Percentiles rank a stretch among this genome's conserved stretches.
Evolutionary conservation across 2,797 vertebrate species (phyloP).

Genomic region (Artibeus lituratus): DNA sequence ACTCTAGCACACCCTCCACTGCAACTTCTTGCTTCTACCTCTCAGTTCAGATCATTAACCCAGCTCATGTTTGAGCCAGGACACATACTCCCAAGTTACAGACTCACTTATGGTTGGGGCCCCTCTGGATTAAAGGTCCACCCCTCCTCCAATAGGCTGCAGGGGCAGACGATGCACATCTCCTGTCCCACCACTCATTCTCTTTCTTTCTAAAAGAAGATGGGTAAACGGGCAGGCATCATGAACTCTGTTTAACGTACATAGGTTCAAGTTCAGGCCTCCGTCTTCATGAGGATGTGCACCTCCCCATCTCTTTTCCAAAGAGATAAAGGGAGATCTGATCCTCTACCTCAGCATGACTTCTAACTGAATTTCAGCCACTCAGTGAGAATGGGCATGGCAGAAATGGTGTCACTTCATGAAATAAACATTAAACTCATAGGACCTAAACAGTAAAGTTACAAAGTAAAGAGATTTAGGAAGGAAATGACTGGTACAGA

Average conservation of each 20-base stretch:
- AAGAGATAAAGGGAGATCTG: background rate
- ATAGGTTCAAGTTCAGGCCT: background rate
- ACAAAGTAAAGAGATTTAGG: background rate
- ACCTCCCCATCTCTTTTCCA: background rate
- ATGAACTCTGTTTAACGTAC: background rate
- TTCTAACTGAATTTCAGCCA: background rate
- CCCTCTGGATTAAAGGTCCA: background rate
- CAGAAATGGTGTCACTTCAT: background rate
- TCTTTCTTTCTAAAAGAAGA: background rate
- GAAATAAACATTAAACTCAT: background rate
- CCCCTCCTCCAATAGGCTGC: background rate
- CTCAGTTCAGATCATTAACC: background rate
- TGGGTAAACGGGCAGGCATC: background rate
- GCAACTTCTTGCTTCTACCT: background rate
- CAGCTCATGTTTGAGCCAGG: background rate
- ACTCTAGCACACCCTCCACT: background rate
- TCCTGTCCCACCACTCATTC: background rate
- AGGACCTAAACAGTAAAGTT: background rate
- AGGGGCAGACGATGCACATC: fast-evolving
- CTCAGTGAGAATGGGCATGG: background rate
- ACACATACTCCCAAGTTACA: background rate
- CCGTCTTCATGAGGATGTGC: background rate
- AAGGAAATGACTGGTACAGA: background rate
- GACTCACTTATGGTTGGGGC: background rate
- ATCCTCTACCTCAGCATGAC: background rate